phyloP scores from a whole-genome alignment of 2,113 vertebrate species.

The Probosciger aterrimus region DNA sequence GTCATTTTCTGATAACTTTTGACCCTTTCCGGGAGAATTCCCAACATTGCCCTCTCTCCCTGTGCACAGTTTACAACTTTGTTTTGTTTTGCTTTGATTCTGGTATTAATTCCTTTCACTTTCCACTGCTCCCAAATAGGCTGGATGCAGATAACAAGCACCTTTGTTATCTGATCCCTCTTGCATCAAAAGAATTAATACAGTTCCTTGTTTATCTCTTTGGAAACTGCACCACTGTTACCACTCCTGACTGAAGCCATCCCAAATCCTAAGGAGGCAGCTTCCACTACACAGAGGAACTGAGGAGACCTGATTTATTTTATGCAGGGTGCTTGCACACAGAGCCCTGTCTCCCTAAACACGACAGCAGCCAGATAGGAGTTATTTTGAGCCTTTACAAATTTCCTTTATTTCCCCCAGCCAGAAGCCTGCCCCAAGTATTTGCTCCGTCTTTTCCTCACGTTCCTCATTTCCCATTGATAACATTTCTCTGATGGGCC shows the following conservation, averaged over 20 bases:
- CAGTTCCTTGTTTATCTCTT: background rate
- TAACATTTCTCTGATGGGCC: background rate
- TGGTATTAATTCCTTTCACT: background rate
- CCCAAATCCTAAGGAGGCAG: background rate
- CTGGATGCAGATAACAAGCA: background rate
- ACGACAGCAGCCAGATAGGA: background rate
- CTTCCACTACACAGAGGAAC: background rate
- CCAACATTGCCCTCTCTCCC: accelerated
- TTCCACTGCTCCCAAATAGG: background rate
- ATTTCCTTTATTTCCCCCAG: background rate
- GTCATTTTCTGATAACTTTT: background rate
- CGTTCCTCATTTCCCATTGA: background rate
- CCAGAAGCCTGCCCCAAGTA: background rate
- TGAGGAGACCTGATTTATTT: background rate
- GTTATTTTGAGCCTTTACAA: background rate
- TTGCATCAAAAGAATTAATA: background rate
- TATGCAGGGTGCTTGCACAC: background rate
- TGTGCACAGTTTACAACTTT: background rate
- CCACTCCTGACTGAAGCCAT: background rate
- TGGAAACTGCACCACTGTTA: background rate
- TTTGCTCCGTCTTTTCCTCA: background rate
- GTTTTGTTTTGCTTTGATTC: background rate
- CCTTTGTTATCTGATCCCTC: background rate
- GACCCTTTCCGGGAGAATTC: background rate
- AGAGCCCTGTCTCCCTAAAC: background rate